phyloP scores from a whole-genome alignment of 2,888 invertebrate genomes.

The Galeopsomyia nigrocyanea region DNA sequence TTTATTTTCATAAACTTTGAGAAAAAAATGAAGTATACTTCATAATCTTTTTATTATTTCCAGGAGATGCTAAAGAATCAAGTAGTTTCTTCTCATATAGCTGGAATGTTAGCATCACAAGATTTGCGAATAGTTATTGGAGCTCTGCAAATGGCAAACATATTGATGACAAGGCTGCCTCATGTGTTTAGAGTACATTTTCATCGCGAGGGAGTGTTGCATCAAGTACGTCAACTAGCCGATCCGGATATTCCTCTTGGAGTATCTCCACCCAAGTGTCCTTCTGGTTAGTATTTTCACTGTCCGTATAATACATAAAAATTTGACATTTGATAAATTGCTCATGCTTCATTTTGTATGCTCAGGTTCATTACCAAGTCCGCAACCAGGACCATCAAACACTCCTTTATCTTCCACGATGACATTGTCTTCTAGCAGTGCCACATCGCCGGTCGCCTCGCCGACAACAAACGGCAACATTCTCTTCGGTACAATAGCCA shows the following conservation, averaged over 20 bases:
- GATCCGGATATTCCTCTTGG: constrained; percentile 76
- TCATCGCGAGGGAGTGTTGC: constrained; percentile 96
- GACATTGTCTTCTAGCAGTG: constrained; percentile 65
- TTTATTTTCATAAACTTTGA: neutral
- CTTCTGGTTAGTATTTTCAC: constrained; percentile 60
- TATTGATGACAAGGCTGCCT: constrained; percentile 95
- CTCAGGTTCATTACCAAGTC: constrained; percentile 66
- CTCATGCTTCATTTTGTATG: neutral
- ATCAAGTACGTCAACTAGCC: constrained; percentile 84
- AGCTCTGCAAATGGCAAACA: constrained; percentile 96
- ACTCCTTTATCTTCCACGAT: constrained; percentile 64
- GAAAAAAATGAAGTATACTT: neutral
- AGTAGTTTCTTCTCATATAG: constrained; percentile 95
- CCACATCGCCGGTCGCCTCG: constrained; percentile 66
- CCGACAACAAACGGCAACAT: constrained; percentile 67
- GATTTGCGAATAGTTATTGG: constrained; percentile 97
- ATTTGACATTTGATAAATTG: neutral
- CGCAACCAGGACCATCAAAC: constrained; percentile 68
- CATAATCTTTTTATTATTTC: neutral
- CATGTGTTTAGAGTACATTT: constrained; percentile 96
- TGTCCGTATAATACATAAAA: neutral
- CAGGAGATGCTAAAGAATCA: constrained; percentile 76
- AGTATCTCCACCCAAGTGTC: constrained; percentile 69
- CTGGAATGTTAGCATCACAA: constrained; percentile 97
- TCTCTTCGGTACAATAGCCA: constrained; percentile 64